phyloP scores from a whole-genome alignment of 2,797 vertebrate genomes.

The Phrynocephalus guinanensis region DNA sequence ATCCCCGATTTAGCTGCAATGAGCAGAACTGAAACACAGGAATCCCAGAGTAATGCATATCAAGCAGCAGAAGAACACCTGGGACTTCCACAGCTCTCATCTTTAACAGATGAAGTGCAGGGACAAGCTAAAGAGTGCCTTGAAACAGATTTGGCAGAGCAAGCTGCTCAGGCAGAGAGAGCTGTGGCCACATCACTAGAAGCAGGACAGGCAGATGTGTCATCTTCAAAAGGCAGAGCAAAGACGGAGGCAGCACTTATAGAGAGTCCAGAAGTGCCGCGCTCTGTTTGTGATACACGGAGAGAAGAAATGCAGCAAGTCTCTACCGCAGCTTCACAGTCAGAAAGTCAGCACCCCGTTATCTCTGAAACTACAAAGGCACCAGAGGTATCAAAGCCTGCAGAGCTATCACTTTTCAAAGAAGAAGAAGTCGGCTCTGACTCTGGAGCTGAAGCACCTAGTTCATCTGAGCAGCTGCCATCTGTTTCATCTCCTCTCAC shows the following conservation, averaged over 20 bases:
- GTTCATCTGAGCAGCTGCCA: constrained; percentile 12
- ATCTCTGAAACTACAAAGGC: constrained; percentile 21
- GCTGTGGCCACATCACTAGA: neutral
- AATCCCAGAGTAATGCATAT: neutral
- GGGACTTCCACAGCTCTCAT: neutral
- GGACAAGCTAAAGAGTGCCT: neutral
- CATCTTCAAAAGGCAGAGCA: neutral
- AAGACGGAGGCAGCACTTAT: neutral
- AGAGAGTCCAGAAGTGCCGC: neutral
- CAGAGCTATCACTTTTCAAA: neutral
- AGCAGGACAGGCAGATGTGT: neutral
- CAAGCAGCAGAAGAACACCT: neutral
- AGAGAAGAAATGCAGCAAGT: constrained; percentile 4
- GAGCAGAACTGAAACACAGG: neutral
- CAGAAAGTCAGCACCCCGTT: neutral
- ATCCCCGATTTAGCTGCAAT: neutral
- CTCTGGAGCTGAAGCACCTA: neutral
- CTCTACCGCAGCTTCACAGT: neutral
- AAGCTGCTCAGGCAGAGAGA: neutral
- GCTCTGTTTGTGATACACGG: neutral
- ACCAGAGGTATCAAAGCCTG: neutral
- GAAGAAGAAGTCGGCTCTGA: neutral
- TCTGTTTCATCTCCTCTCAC: constrained; percentile 23
- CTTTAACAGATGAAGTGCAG: neutral
- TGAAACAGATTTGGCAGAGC: neutral